Base-by-base conservation (phyloP, 2,113 vertebrate genomes). In the Nymphicus hollandicus region DNA sequence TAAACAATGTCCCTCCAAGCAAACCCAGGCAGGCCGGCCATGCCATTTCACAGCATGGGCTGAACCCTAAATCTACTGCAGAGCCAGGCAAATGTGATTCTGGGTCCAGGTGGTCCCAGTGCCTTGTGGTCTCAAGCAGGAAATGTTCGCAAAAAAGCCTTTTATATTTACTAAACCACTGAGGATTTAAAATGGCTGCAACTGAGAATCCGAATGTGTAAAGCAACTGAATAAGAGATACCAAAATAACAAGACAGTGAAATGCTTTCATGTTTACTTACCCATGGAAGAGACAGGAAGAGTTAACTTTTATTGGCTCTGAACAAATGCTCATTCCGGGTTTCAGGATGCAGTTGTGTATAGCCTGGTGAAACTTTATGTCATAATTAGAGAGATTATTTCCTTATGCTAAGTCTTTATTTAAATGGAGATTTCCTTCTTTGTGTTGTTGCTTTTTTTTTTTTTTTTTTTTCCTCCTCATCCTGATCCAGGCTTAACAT, bases 331-430 rank as follows among this genome's bases (percentile, higher is more conserved):
- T 65, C 17, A 7, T 35, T 93, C 60, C 61, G 35, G 35, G 7
- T 82, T 95, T 86, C 72, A 71, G 85, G 50, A 68, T 70, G 23
- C 50, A 61, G 37, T 64, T 73, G 65, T 35, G 6, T 50, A 35
- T 6, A 88, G 37, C 39, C 58, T 79, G 25, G n/a, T 83, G 55
- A 91, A 97, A 90, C 28, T 70, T 31, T 46, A 55, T 46, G 46
- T 80, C 33, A 27, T 80, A 56, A 91, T 88, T 70, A 89, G 22
- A 82, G 44, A 76, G 44, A 93, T 64, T 82, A 85, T 83, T 94
- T 85, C 55, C 58, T 81, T 37, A 58, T 27, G 46, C 31, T 58
- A 86, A 81, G 9, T 82, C 70, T 91, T 92, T 69, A 68, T 92
- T 88, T 69, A 71, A 85, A 2, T 77, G 66, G 33, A 61, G 28